Conservation (phyloP, 2,888 invertebrate genomes). For the Girardia tigrina region DNA sequence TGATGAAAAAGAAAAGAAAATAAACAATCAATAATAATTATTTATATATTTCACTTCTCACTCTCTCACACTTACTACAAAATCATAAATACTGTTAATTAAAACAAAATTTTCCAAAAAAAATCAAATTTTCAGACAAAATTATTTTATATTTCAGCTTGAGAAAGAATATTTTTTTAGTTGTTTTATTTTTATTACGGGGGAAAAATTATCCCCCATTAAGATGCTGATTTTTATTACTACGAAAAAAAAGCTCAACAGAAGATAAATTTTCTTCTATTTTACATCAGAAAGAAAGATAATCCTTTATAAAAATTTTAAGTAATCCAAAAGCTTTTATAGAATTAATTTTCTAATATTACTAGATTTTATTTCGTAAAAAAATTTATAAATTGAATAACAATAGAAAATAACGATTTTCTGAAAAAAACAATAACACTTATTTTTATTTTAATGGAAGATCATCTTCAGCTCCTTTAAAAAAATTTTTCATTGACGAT, state of each 20-base stretch:
- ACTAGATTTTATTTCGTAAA: neutral
- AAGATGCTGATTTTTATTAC: neutral
- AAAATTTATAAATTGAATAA: neutral
- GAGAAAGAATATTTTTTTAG: neutral
- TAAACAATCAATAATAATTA: too few species aligned
- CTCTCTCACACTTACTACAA: too few species aligned
- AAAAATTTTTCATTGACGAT: too few species aligned
- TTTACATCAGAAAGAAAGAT: conserved; percentile 12
- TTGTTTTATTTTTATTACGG: neutral
- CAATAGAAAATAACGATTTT: neutral
- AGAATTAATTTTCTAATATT: conserved; percentile 18
- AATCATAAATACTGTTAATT: too few species aligned
- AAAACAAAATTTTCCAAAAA: too few species aligned
- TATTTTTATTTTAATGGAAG: neutral
- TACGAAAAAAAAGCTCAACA: neutral
- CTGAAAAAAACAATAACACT: neutral
- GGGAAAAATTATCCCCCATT: conserved; percentile 4
- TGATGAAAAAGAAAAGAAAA: too few species aligned
- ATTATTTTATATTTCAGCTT: too few species aligned
- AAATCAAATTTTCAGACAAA: too few species aligned
- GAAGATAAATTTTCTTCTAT: neutral
- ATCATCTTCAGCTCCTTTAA: neutral
- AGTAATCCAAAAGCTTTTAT: conserved; percentile 12
- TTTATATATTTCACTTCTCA: too few species aligned
- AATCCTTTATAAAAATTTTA: neutral